Base-by-base conservation (phyloP, 2,113 vertebrate genomes). In the Varanus komodoensis region DNA sequence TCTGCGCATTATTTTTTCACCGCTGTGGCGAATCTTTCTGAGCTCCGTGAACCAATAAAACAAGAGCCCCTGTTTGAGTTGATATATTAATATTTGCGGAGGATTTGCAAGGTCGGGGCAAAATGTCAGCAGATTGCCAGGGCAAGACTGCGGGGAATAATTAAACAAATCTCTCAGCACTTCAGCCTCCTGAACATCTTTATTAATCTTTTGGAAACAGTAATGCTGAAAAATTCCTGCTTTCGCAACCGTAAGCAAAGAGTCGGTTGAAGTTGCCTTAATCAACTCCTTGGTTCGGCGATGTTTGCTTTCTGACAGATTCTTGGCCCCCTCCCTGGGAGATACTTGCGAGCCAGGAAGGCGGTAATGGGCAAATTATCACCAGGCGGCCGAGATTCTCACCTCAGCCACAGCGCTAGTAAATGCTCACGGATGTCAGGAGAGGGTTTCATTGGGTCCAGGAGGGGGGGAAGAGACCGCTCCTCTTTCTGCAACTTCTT, bases 81-180 rank as follows among this genome's bases (percentile, higher is more conserved):
- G 97, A 97, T 97, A 97, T 98, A 97, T 98, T 98, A 97, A 98
- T 98, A 98, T 98, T 98, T 98, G 97, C 98, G 96, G 96, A 97
- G 97, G 97, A 98, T 98, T 98, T 98, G 98, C 98, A 98, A 97
- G 98, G 97, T 97, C 96, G 96, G 96, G 98, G 97, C 97, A 97
- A 97, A 98, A 97, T 98, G 98, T 98, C 97, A 97, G 97, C 97
- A 98, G 98, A 98, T 97, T 98, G 98, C 97, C 95, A 97, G 98
- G 97, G 97, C 98, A 97, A 96, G 96, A 97, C 97, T 97, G 96
- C 96, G 94, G 97, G 97, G 97, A 97, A 97, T 97, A 97, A 98
- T 98, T 97, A 98, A 97, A 97, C 96, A 97, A 97, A 97, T 97
- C 98, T 98, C 98, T 97, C 98, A 94, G 96, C 97, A 97, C 97